Conservation (phyloP, 2,113 vertebrate species). For the Aspiorhynchus laticeps region DNA sequence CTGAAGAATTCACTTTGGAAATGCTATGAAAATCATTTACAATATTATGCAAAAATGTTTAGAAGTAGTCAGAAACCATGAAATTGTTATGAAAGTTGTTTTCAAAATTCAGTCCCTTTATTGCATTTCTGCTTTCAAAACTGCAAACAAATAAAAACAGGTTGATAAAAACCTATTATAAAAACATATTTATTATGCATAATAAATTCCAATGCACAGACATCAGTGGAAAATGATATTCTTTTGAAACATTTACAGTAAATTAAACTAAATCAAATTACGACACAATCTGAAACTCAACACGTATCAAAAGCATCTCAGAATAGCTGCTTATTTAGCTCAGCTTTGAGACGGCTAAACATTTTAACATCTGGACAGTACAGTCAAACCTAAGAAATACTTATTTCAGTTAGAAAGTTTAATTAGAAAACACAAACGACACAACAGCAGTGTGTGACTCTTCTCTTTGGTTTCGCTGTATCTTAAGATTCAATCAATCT, state of each 20-base stretch:
- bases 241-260: background rate
- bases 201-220: background rate
- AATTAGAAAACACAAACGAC: background rate
- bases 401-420: too few species aligned
- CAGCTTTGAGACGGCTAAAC: too few species aligned
- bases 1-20: background rate
- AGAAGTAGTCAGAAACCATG: background rate
- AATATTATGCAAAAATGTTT: too few species aligned
- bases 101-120: background rate
- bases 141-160: background rate
- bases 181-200: too few species aligned
- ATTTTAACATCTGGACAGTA: background rate
- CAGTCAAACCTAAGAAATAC: background rate
- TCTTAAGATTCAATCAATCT: slow-evolving; percentile 59
- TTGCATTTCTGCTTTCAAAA: background rate
- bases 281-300: background rate
- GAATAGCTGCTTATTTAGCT: too few species aligned
- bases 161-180: background rate
- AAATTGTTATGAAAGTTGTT: background rate
- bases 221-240: background rate
- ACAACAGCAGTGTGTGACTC: background rate
- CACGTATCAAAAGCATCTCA: too few species aligned
- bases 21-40: background rate
- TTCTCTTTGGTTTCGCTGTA: slow-evolving; percentile 72
- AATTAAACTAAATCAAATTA: slow-evolving; percentile 24